These are phyloP conservation scores for Sphaerophoria taeniata DNA, from an alignment of 2,888 invertebrate species.

Conservation along the genomic window DNA sequence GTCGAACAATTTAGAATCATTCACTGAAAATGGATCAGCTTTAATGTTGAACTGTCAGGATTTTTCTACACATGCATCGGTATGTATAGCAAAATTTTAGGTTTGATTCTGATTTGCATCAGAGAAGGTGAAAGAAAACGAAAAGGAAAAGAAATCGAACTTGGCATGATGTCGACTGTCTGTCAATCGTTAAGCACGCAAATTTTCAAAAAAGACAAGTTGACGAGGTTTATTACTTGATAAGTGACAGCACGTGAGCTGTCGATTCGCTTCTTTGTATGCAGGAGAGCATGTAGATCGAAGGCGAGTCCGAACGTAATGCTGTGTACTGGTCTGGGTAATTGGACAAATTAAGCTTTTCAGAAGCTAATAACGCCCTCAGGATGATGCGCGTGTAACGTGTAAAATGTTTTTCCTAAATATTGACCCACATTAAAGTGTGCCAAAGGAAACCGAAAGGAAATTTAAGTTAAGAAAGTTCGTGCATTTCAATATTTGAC, in stretches of 20 bases:
- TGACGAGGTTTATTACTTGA: slow-evolving; percentile 67
- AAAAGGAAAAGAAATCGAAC: slow-evolving; percentile 41
- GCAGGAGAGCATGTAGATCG: slow-evolving; percentile 36
- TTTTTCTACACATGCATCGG: no score
- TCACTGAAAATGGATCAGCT: no score
- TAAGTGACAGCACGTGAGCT: slow-evolving; percentile 74
- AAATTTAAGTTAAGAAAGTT: no score
- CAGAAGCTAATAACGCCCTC: not conserved
- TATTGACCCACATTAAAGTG: no score
- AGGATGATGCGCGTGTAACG: no score
- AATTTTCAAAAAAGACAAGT: slow-evolving; percentile 64
- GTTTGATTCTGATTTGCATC: slow-evolving; percentile 52
- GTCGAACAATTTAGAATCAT: no score
- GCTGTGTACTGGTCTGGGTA: slow-evolving; percentile 28
- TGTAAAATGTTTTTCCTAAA: no score
- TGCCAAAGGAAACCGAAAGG: no score
- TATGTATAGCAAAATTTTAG: slow-evolving; percentile 26
- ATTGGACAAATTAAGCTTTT: not conserved
- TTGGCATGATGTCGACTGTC: slow-evolving; percentile 58
- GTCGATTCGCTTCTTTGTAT: slow-evolving; percentile 64
- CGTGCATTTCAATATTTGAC: no score
- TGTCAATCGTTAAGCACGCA: slow-evolving; percentile 65
- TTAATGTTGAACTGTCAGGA: no score
- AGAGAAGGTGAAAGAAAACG: slow-evolving; percentile 33
- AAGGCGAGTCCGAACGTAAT: slow-evolving; percentile 38